Evolutionary conservation across 2,888 invertebrate species (phyloP).

Genomic region (Abrostola triplasia): DNA sequence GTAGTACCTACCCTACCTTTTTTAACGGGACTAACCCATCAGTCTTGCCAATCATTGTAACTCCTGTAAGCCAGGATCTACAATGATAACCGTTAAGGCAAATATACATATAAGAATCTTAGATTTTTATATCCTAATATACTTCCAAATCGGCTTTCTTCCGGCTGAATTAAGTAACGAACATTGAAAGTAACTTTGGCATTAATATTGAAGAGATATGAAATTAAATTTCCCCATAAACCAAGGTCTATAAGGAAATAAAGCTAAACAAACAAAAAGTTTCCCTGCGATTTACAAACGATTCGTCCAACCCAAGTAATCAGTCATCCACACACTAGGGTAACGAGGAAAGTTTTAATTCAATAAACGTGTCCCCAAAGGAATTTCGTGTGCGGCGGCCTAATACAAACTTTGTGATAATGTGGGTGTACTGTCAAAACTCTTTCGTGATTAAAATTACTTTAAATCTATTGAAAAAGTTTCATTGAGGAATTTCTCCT

Average conservation of each 20-base stretch:
- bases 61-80: too few species aligned
- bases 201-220: neutral
- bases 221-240: slow-evolving; percentile 9
- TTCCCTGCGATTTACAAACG: slow-evolving; percentile 34
- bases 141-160: neutral
- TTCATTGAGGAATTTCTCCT: neutral
- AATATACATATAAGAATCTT: too few species aligned
- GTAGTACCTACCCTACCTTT: too few species aligned
- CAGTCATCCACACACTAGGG: slow-evolving; percentile 50
- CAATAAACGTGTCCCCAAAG: slow-evolving; percentile 49
- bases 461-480: neutral
- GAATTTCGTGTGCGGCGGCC: slow-evolving; percentile 27
- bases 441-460: neutral
- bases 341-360: slow-evolving; percentile 61
- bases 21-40: too few species aligned
- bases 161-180: neutral
- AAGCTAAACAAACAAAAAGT: slow-evolving; percentile 24
- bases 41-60: too few species aligned
- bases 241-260: slow-evolving; percentile 13
- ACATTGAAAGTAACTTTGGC: neutral
- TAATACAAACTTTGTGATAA: slow-evolving; percentile 36
- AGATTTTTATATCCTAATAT: too few species aligned
- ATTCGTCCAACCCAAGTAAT: slow-evolving; percentile 41
- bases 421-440: slow-evolving; percentile 7
- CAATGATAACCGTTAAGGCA: too few species aligned